Conservation (phyloP, 2,797 vertebrate genomes). For the Acropternis orthonyx region DNA sequence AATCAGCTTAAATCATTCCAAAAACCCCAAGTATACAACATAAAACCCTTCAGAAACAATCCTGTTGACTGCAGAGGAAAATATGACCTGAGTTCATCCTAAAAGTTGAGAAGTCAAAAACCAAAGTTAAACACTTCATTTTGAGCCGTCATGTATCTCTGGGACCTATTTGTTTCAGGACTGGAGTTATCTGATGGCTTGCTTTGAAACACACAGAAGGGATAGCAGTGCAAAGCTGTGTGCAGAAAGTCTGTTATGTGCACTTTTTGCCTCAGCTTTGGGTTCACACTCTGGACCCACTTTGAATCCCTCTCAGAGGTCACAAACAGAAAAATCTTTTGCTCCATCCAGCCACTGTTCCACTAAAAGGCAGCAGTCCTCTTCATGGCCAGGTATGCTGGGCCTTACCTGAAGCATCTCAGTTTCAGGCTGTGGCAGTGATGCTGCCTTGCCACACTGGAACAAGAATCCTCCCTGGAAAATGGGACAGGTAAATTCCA, state of each 20-base stretch:
- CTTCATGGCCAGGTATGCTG: fast-evolving
- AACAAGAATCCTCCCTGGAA: background rate
- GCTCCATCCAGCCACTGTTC: background rate
- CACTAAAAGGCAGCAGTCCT: background rate
- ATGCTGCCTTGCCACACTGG: background rate
- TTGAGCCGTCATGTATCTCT: background rate
- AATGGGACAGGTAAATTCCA: background rate
- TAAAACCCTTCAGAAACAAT: background rate
- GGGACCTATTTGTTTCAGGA: background rate
- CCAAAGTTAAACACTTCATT: background rate
- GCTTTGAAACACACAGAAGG: background rate
- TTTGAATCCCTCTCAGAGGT: background rate
- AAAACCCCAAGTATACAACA: background rate
- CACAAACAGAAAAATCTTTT: background rate
- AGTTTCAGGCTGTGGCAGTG: background rate
- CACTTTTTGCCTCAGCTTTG: background rate
- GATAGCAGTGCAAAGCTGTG: background rate
- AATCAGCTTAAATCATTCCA: background rate
- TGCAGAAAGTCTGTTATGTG: background rate
- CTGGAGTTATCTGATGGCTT: background rate
- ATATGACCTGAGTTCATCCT: background rate
- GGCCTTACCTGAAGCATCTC: background rate
- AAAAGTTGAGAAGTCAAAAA: background rate
- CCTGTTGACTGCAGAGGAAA: background rate
- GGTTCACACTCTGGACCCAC: background rate